Conservation (phyloP, 2,797 vertebrate genomes). For the Hydrophis major region DNA sequence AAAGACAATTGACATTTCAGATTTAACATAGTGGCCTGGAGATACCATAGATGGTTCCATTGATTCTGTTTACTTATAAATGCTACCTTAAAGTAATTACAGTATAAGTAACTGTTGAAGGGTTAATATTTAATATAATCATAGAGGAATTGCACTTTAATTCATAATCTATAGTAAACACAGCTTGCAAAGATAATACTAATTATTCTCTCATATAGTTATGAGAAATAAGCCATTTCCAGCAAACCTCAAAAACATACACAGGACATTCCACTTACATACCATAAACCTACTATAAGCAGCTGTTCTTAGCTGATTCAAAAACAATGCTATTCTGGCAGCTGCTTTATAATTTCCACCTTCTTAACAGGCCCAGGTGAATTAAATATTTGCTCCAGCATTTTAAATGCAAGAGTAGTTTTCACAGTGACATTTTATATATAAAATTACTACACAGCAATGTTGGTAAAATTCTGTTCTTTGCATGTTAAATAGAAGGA, state of each 20-base stretch:
- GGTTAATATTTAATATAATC: constrained; percentile 28
- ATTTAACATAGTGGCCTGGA: background rate
- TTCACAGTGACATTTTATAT: background rate
- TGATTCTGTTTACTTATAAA: background rate
- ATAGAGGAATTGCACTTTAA: background rate
- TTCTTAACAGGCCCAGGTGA: background rate
- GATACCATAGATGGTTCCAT: background rate
- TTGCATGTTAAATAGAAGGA: background rate
- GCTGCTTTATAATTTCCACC: background rate
- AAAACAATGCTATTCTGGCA: background rate
- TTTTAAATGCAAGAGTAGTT: background rate
- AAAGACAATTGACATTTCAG: background rate
- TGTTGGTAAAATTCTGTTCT: background rate
- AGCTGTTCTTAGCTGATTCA: background rate
- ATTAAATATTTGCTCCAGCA: background rate
- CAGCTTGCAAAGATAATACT: background rate
- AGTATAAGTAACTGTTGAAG: constrained; percentile 36
- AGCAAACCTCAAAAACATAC: constrained; percentile 6
- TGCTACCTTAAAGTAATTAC: constrained; percentile 33
- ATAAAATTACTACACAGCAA: background rate
- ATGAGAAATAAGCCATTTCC: constrained; percentile 47
- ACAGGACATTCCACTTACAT: background rate
- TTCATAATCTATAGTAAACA: background rate
- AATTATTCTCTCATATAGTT: background rate
- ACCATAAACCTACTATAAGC: background rate